phyloP scores from a whole-genome alignment of 2,113 vertebrate species.

The Hippopotamus amphibius region DNA sequence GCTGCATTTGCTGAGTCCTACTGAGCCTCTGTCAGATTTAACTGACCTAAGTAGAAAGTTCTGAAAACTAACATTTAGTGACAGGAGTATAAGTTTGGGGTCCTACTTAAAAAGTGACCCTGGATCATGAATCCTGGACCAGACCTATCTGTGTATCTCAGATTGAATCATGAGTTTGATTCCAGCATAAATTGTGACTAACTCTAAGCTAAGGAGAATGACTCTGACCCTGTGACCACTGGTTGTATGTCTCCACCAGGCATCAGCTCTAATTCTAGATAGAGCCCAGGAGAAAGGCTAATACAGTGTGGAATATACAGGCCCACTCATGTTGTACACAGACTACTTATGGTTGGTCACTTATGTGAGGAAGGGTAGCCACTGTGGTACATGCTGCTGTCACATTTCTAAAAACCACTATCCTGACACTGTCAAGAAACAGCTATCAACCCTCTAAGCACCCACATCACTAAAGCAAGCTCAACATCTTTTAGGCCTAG shows the following conservation, averaged over 20 bases:
- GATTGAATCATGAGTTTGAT: background rate
- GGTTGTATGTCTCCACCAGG: background rate
- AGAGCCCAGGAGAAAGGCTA: background rate
- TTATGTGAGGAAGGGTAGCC: background rate
- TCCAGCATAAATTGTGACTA: background rate
- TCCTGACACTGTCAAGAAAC: background rate
- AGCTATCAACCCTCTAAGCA: background rate
- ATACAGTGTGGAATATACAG: background rate
- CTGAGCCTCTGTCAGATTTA: background rate
- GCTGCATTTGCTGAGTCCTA: background rate
- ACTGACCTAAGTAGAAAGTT: background rate
- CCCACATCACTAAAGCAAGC: background rate
- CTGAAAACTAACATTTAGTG: constrained; percentile 3
- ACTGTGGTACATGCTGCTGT: background rate
- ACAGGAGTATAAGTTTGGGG: background rate
- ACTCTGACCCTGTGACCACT: background rate
- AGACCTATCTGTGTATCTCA: background rate
- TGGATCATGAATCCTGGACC: no score
- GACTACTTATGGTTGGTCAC: background rate
- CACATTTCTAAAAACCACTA: background rate
- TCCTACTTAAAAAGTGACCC: background rate
- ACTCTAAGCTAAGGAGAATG: background rate
- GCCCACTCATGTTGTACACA: background rate
- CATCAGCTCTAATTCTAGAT: background rate
- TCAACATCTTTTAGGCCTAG: background rate